phyloP scores from a whole-genome alignment of 1,140 invertebrate species.

The Drosophila bocki region DNA sequence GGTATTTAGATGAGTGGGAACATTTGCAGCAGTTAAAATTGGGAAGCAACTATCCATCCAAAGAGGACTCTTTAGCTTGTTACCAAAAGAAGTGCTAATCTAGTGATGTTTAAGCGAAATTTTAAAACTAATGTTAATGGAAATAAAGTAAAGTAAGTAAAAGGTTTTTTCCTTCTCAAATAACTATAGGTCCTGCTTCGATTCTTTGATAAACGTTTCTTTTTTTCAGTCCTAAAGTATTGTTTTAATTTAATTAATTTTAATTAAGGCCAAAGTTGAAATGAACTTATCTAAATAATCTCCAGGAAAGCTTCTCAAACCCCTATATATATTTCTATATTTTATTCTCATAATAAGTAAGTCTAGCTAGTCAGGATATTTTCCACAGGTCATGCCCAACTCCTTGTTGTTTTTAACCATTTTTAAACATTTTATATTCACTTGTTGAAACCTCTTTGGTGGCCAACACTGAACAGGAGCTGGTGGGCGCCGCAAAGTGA shows the following conservation, averaged over 20 bases:
- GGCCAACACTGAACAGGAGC: constrained; percentile 7
- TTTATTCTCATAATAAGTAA: not conserved
- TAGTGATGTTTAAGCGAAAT: no score
- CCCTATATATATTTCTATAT: not conserved
- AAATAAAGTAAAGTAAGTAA: no score
- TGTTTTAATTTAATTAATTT: not conserved
- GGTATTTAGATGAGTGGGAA: not conserved
- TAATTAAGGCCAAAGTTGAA: not conserved
- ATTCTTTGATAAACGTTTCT: not conserved
- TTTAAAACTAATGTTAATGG: no score
- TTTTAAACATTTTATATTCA: not conserved
- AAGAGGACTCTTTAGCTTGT: no score
- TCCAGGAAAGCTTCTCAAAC: not conserved
- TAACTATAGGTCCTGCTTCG: no score
- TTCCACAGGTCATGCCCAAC: not conserved
- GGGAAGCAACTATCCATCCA: not conserved
- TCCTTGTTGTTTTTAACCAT: not conserved
- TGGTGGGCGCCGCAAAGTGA: constrained; percentile 47
- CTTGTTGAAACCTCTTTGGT: constrained; percentile 6
- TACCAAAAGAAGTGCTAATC: no score
- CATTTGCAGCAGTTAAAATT: not conserved
- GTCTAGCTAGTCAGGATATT: not conserved
- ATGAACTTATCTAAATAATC: not conserved
- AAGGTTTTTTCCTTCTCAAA: no score
- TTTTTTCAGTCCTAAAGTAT: not conserved